Evolutionary conservation across 2,797 vertebrate genomes (phyloP).

Genomic region (Cyclopterus lumpus): DNA sequence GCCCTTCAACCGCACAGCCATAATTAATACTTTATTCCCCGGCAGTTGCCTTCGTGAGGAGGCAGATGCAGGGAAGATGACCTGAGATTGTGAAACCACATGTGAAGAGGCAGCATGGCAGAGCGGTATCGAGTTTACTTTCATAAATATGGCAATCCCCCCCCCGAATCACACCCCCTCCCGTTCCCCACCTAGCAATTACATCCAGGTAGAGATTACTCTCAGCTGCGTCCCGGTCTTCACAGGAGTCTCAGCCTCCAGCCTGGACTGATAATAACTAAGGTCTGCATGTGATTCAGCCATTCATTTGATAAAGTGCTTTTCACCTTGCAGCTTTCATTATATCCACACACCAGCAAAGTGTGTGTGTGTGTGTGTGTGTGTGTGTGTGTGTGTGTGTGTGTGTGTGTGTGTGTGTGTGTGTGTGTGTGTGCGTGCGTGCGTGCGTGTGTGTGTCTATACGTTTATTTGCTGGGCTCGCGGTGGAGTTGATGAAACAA

Average conservation of each 20-base stretch:
- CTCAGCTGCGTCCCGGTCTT: constrained; percentile 77
- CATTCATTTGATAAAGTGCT: constrained; percentile 83
- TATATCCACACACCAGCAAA: constrained; percentile 64
- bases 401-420: background rate
- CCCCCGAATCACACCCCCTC: constrained; percentile 60
- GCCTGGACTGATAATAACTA: constrained; percentile 81
- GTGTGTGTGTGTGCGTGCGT: constrained; percentile 33
- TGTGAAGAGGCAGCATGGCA: constrained; percentile 80
- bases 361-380: constrained; percentile 14
- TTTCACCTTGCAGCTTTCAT: constrained; percentile 80
- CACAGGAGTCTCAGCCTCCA: constrained; percentile 79
- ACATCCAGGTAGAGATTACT: constrained; percentile 85
- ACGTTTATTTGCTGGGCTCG: constrained; percentile 50
- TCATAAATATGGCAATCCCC: constrained; percentile 85
- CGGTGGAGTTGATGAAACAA: constrained; percentile 68
- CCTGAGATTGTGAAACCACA: constrained; percentile 83
- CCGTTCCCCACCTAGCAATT: constrained; percentile 77
- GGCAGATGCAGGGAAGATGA: constrained; percentile 84
- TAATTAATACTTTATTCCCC: constrained; percentile 88
- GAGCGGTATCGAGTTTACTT: constrained; percentile 82
- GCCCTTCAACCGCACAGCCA: constrained; percentile 83
- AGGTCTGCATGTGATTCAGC: constrained; percentile 74
- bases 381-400: constrained; percentile 32
- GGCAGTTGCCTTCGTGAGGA: constrained; percentile 83
- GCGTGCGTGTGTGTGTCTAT: constrained; percentile 36